Percentiles rank a stretch among this genome's conserved stretches.
phyloP scores from a whole-genome alignment of 2,113 vertebrate genomes.

The Pseudorectes ferrugineus region DNA sequence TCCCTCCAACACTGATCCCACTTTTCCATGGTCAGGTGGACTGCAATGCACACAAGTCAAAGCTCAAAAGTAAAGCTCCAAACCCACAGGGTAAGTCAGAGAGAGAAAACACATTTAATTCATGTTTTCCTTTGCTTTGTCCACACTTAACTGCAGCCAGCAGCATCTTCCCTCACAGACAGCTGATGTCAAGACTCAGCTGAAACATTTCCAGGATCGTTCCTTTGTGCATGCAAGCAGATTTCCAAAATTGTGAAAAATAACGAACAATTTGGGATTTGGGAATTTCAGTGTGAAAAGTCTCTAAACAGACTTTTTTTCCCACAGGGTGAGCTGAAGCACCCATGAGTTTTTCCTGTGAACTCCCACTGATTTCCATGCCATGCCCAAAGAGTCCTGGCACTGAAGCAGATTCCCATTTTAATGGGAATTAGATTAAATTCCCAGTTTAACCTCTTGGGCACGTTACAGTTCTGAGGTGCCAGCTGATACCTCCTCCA shows the following conservation, averaged over 20 bases:
- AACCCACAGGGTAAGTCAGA: neutral
- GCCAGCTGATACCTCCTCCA: neutral
- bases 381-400: neutral
- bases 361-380: neutral
- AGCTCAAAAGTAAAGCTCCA: neutral
- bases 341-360: neutral
- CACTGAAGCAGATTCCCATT: neutral
- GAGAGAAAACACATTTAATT: neutral
- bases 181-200: neutral
- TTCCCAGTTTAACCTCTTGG: neutral
- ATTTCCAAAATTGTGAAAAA: neutral
- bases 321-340: neutral
- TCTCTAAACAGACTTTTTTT: neutral
- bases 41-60: neutral
- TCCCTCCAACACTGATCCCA: neutral
- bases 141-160: accelerated
- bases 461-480: neutral
- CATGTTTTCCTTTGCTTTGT: neutral
- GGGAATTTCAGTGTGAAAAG: neutral
- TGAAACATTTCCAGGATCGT: neutral
- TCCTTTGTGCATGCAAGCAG: neutral
- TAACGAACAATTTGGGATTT: neutral
- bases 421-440: neutral
- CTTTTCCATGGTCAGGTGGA: neutral
- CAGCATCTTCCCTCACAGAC: neutral